Base-by-base conservation (phyloP, 64 coral and sea anemone genomes). In the Trachythela sp. region DNA sequence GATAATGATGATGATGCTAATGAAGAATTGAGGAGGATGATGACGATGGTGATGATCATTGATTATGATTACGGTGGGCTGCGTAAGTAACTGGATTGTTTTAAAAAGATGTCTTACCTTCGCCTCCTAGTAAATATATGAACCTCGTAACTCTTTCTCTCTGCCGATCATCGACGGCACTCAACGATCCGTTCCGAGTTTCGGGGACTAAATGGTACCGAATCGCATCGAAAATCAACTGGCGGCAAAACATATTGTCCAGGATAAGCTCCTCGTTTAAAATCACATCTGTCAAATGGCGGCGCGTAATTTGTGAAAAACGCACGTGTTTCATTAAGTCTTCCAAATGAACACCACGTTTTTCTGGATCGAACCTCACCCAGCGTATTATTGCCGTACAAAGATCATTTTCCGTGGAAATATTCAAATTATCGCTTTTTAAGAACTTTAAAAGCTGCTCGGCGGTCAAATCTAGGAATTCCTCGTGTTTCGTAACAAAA, bases 201-300 rank as follows among this genome's bases (percentile, higher is more conserved):
- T 99, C 95, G 14, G 95, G 95, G 71, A 94, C 94, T 0, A 99
- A 67, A 90, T 99, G 95, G 87, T 93, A 99, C 32, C 94, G 91
- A 18, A 94, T 94, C 9, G 95, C 93, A 70, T 99, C 95, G 40
- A 94, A 85, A 9, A 99, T 93, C 64, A 88, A 99, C 27, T 95
- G 45, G 2, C 95, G 91, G 48, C 95, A 99, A 18, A 76, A 54
- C 3, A 70, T 38, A n/a, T 94, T 91, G 39, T 88, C 80, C 91
- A 99, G 92, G 39, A 99, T 88, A 6, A 99, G 59, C 29, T 99
- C 88, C 26, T 99, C 95, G 92, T 92, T 91, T 0, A 93, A 93
- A 1, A 91, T 91, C n/a, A 89, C 94, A 64, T 99, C 95, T 41
- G 94, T 99, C 36, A 99, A 60, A 91, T 93, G 94, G 75, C 94